phyloP scores from a whole-genome alignment of 2,113 vertebrate genomes.

The Corydoras sp. region DNA sequence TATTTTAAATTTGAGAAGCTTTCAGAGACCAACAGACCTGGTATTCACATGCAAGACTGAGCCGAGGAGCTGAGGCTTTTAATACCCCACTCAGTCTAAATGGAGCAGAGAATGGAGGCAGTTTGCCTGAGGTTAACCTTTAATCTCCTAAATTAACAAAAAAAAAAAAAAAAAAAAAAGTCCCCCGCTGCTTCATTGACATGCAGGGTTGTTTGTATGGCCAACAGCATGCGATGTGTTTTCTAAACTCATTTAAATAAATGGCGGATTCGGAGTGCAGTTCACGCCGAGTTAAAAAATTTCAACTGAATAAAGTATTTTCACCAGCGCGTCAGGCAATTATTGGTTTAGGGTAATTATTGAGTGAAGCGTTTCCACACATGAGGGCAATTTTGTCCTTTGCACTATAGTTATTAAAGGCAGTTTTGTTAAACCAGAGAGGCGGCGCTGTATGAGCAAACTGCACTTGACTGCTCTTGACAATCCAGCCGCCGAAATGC shows the following conservation, averaged over 20 bases:
- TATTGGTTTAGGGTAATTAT: slow-evolving; percentile 16
- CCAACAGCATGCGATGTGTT: slow-evolving; percentile 22
- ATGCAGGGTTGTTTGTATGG: slow-evolving; percentile 35
- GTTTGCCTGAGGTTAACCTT: slow-evolving; percentile 45
- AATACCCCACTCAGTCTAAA: slow-evolving; percentile 42
- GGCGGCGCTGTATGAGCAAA: slow-evolving; percentile 44
- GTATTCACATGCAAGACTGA: slow-evolving; percentile 20
- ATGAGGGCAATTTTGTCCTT: slow-evolving; percentile 17
- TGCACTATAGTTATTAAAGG: slow-evolving; percentile 10
- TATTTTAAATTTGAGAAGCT: slow-evolving; percentile 4
- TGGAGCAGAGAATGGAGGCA: slow-evolving; percentile 41
- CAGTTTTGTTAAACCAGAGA: slow-evolving; percentile 16
- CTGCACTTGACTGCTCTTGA: slow-evolving; percentile 68
- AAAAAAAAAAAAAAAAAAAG: slow-evolving; percentile 45
- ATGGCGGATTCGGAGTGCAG: slow-evolving; percentile 8
- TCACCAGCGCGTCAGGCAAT: neutral
- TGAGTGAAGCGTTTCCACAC: slow-evolving; percentile 8
- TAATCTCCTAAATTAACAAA: slow-evolving; percentile 48
- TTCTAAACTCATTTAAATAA: slow-evolving; percentile 15
- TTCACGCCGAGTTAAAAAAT: neutral
- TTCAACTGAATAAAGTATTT: neutral
- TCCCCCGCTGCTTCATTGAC: slow-evolving; percentile 43
- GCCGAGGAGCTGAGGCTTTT: slow-evolving; percentile 19
- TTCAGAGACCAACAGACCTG: slow-evolving; percentile 8
- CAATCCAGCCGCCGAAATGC: slow-evolving; percentile 64